Percentiles rank a stretch among this genome's conserved stretches.
Conservation (phyloP, 2,113 vertebrate species). For the Riparia riparia region DNA sequence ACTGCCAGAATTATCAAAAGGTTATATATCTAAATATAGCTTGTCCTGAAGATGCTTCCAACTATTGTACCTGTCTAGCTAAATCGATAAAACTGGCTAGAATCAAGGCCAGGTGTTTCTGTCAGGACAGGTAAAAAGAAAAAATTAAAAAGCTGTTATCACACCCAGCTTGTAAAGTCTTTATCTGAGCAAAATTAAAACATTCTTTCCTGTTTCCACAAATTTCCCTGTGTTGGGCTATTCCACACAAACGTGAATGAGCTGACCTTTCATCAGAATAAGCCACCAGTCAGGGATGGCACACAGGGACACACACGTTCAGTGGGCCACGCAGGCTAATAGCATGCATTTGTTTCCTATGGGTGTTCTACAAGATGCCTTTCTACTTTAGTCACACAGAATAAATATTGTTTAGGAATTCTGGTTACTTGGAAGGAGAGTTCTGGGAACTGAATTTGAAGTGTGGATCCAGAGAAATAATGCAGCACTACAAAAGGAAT, state of each 20-base stretch:
- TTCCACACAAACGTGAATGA: neutral
- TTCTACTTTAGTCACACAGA: conserved; percentile 48
- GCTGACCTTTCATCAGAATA: neutral
- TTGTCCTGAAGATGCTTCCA: neutral
- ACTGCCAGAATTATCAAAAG: conserved; percentile 1
- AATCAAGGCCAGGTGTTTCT: conserved; percentile 13
- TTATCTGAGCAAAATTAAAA: neutral
- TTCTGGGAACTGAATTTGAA: conserved; percentile 51
- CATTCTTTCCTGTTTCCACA: neutral
- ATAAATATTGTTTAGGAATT: conserved; percentile 69
- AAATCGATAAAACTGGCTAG: neutral
- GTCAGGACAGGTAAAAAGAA: neutral
- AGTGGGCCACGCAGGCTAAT: conserved; percentile 6
- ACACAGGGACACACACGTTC: neutral
- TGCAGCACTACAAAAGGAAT: neutral
- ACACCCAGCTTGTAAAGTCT: neutral
- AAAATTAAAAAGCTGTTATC: neutral
- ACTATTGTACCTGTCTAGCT: neutral
- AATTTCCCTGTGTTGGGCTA: neutral
- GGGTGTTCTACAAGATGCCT: conserved; percentile 47
- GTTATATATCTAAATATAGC: conserved; percentile 24
- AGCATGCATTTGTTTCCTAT: conserved; percentile 40
- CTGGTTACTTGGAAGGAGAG: conserved; percentile 46
- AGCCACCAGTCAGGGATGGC: neutral
- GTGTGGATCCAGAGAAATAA: conserved; percentile 6